Conservation (phyloP, 2,888 invertebrate species). For the Oligia strigilis region DNA sequence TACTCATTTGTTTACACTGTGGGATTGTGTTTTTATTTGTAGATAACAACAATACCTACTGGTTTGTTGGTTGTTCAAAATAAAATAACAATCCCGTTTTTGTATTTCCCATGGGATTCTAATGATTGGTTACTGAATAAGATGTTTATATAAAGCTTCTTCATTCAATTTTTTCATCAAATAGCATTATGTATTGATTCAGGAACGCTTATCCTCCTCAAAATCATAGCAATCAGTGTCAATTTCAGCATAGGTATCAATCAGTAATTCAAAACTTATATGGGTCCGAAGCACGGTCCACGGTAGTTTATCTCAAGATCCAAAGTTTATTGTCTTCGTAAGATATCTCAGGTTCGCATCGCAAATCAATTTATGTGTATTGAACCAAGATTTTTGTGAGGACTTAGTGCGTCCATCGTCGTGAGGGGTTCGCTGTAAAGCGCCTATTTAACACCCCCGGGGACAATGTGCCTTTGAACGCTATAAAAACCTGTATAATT, state of each 20-base stretch:
- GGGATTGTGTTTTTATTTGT: not conserved
- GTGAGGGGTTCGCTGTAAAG: slow-evolving; percentile 67
- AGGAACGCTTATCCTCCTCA: not conserved
- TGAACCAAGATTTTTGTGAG: slow-evolving; percentile 61
- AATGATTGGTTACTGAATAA: not conserved
- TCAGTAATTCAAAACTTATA: slow-evolving; percentile 43
- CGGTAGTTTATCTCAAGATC: slow-evolving; percentile 38
- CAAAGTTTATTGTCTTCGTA: slow-evolving; percentile 49
- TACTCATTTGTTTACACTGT: slow-evolving; percentile 39
- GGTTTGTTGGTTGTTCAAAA: not conserved
- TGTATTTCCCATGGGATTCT: not conserved
- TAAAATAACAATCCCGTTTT: not conserved
- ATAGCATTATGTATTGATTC: not conserved
- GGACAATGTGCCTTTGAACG: slow-evolving; percentile 65
- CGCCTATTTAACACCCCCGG: slow-evolving; percentile 66
- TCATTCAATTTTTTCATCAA: not conserved
- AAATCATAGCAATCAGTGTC: not conserved
- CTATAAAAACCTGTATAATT: slow-evolving; percentile 76
- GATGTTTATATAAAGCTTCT: not conserved
- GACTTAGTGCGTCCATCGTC: slow-evolving; percentile 58
- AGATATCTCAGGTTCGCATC: slow-evolving; percentile 58
- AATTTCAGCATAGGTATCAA: slow-evolving; percentile 4
- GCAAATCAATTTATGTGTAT: slow-evolving; percentile 71
- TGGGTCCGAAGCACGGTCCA: slow-evolving; percentile 17
- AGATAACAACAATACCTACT: not conserved